Evolutionary conservation across 2,797 vertebrate species (phyloP), one percentile per base, ranked within the genome.

Genomic region (Todus mexicanus): DNA sequence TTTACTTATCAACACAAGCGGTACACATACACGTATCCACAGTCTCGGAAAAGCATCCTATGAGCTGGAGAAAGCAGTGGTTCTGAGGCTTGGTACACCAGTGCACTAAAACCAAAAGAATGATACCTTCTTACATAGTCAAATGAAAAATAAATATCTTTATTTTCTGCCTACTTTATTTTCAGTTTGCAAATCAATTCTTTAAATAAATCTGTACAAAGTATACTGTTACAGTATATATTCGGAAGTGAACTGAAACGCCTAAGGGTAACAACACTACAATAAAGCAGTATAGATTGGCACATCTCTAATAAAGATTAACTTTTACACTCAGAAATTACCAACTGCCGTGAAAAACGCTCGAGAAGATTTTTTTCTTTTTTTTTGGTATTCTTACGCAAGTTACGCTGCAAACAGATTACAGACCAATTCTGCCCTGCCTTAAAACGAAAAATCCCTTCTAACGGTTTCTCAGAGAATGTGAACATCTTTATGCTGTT

Each of bases 131-230:
- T 97, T 98, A 97, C 97, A 97, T 95, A 97, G 96, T 98, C 97
- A 97, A 97, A 98, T 97, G 97, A 97, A 98, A 98, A 98, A 98
- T 98, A 98, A 98, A 97, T 97, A 97, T 97, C 97, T 98, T 98
- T 98, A 98, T 98, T 98, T 97, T 97, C 97, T 97, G 96, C 97
- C 97, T 98, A 97, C 96, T 97, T 98, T 97, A 97, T 98, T 98
- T n/a, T 97, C 97, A 97, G 96, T 97, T 97, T 97, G 97, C 97
- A 98, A 97, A 98, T 97, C 97, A 98, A 96, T 97, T 97, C n/a
- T n/a, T 98, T 97, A 97, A 98, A 97, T 97, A 97, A 98, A 96
- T 98, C 97, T 97, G 97, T 98, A 98, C 97, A 98, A 98, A 98
- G 97, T 97, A 98, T 97, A 98, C 97, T 98, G 97, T 98, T 98